These are phyloP conservation scores for Diarsia brunnea DNA, from an alignment of 2,888 invertebrate genomes.

Conservation along the genomic window DNA sequence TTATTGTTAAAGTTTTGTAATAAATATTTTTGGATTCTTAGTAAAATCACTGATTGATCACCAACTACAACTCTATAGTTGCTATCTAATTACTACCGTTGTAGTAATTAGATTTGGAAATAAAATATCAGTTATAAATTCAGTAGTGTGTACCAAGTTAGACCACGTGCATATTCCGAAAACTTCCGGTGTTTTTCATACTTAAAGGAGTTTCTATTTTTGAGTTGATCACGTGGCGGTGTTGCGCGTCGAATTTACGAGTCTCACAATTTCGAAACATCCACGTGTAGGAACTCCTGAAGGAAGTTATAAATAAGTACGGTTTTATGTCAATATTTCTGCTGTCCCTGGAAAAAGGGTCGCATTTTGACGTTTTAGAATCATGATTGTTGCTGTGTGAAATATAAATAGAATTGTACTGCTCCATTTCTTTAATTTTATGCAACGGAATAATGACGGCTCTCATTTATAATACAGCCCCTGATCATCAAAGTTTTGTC, in stretches of 20 bases:
- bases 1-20: slow-evolving; percentile 15
- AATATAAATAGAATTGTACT: neutral
- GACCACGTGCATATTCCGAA: neutral
- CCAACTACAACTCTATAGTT: no score
- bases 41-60: slow-evolving; percentile 16
- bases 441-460: neutral
- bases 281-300: slow-evolving; percentile 2
- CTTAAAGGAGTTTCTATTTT: slow-evolving; percentile 1
- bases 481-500: no score
- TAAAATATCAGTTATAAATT: neutral
- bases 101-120: neutral
- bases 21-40: slow-evolving; percentile 8
- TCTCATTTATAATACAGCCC: neutral
- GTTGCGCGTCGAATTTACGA: neutral
- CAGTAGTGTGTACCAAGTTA: neutral
- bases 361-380: neutral
- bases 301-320: slow-evolving; percentile 13
- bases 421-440: neutral
- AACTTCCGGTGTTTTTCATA: neutral
- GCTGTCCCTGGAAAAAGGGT: neutral
- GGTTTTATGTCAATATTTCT: neutral
- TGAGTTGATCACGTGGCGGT: slow-evolving; percentile 17
- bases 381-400: neutral
- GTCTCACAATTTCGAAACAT: slow-evolving; percentile 12
- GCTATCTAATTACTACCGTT: no score